phyloP scores from a whole-genome alignment of 2,888 invertebrate species.

The Leptodirus hochenwartii region DNA sequence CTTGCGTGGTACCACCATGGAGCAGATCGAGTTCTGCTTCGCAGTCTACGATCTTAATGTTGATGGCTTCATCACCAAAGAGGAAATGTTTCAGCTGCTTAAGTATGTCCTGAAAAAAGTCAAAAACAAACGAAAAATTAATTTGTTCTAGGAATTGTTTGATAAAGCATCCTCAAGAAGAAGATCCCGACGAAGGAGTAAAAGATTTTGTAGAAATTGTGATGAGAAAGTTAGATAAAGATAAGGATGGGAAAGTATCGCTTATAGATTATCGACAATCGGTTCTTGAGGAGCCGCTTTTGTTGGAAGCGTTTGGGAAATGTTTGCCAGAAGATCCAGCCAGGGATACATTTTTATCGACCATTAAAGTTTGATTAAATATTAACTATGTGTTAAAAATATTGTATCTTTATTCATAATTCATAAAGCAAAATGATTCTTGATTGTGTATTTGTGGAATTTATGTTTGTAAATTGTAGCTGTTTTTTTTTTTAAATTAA shows the following conservation, averaged over 20 bases:
- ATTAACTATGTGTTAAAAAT: no score
- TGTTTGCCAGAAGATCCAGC: slow-evolving; percentile 47
- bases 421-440: no score
- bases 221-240: slow-evolving; percentile 53
- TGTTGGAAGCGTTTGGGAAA: slow-evolving; percentile 57
- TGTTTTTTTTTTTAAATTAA: no score
- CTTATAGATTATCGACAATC: slow-evolving; percentile 45
- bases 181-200: slow-evolving; percentile 52
- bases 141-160: slow-evolving; percentile 30
- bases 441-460: no score
- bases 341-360: slow-evolving; percentile 26
- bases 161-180: slow-evolving; percentile 49
- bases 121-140: not conserved
- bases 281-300: slow-evolving; percentile 43
- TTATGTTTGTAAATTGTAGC: no score
- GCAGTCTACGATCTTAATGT: slow-evolving; percentile 52
- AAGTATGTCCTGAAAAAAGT: slow-evolving; percentile 17
- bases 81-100: slow-evolving; percentile 56
- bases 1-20: slow-evolving; percentile 42
- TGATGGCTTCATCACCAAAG: slow-evolving; percentile 50
- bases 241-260: slow-evolving; percentile 56
- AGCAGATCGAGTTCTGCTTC: slow-evolving; percentile 48
- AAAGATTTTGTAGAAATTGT: slow-evolving; percentile 57
- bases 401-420: not conserved
- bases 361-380: slow-evolving; percentile 17